Base-by-base conservation (phyloP, 2,113 vertebrate genomes). In the Callithrix jacchus region DNA sequence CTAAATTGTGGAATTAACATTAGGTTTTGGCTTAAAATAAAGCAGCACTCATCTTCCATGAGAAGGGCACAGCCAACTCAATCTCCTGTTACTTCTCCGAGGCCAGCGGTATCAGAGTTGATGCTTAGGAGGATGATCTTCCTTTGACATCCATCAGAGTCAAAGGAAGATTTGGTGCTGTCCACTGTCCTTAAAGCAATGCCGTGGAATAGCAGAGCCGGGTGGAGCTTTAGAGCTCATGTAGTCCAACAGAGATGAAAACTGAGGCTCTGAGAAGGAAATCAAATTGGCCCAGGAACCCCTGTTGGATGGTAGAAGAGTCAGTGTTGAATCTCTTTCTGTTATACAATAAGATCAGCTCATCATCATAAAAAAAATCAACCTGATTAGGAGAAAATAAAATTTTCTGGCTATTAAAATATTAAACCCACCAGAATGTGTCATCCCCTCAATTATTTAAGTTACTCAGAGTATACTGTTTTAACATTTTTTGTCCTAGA, bases 381-480 rank as follows among this genome's bases (percentile, higher is more conserved):
- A 89, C 3, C 27, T 18, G 40, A 49, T 23, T 45, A 66, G 49
- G 68, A 58, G 17, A 21, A 82, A 58, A 80, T 52, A 93, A 35
- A 25, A 30, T 73, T 71, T 95, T 52, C n/a, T 37, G 35, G 11
- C 35, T 47, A 37, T n/a, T 76, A 91, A 47, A 89, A 92, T 27
- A 30, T 32, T 40, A 37, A 94, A 49, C 52, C 66, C 66, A 49
- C 6, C 32, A 84, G 61, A 64, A 54, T 37, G 13, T 58, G 8
- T n/a, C 32, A 37, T 85, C 94, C 42, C 32, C 37, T 92, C n/a
- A 76, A 47, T 64, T 94, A 52, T 56, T 92, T 42, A 85, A 91
- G 30, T 80, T 91, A 87, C 25, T 77, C 13, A 91, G 85, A 66
- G 66, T 27, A 73, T 35, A 45, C 37, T 35, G 2, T 85, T 92